Base-by-base conservation (phyloP, 2,797 vertebrate species). In the Sorex maritimensis region DNA sequence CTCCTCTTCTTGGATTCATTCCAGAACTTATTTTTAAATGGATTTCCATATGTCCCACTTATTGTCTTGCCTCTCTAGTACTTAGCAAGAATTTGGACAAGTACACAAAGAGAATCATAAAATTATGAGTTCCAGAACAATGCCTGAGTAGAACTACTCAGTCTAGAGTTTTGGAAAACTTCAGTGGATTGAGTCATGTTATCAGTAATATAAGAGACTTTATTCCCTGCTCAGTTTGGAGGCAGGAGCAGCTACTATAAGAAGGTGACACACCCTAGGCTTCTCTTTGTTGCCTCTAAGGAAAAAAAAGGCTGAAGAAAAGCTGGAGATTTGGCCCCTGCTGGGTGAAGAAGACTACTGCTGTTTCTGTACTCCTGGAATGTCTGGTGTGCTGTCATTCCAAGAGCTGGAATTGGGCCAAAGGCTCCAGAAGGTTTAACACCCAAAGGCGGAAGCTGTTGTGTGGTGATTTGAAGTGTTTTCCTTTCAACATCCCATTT, bases 1-100 rank as follows among this genome's bases (percentile, higher is more conserved):
- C 71, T 67, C 89, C 21, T 73, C 63, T 41, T 65, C 81, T 79
- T 94, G 71, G n/a, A 86, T 91, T 93, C n/a, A 24, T 91, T 87
- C 46, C 61, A 85, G 84, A 93, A 78, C 30, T 34, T 82, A 86
- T 77, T 95, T 97, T 85, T 82, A 79, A 93, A 67, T 12, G 79
- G 44, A 17, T n/a, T 34, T 17, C 79, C 55, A 38, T 78, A 23
- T 74, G 11, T 26, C 87, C 21, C 77, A 41, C 44, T 24, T 86
- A 77, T 83, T 63, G 58, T 23, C 55, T 88, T 93, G 41, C n/a
- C 65, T 87, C 92, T 82, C 21, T 79, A 90, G 72, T 46, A 63
- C 61, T 88, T 2, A 61, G 10, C 78, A 68, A 79, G 61, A 72
- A 75, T 93, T 77, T 91, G 44, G 6, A 52, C 28, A 30, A 5